These are phyloP conservation scores for Bradypodion ventrale DNA, from an alignment of 2,797 vertebrate species.

Conservation along the genomic window DNA sequence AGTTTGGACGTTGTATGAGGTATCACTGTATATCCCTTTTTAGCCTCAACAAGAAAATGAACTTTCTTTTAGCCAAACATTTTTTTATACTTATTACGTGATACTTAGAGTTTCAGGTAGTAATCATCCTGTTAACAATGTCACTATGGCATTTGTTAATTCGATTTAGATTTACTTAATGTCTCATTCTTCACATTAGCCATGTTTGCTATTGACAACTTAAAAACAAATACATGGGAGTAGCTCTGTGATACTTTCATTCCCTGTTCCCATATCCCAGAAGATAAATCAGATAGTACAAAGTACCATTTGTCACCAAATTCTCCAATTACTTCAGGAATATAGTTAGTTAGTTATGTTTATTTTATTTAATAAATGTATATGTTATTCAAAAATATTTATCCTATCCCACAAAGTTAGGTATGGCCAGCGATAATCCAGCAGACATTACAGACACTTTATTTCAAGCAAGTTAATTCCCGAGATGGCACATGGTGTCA, in stretches of 20 bases:
- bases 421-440: neutral
- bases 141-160: conserved; percentile 10
- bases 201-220: neutral
- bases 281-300: neutral
- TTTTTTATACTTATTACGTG: neutral
- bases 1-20: too few relatives aligned
- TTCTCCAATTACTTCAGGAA: neutral
- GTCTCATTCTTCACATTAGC: neutral
- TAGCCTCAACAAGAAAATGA: neutral
- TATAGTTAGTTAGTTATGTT: neutral
- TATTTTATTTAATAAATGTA: neutral
- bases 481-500: neutral
- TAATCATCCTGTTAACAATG: conserved; percentile 3
- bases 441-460: neutral
- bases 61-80: neutral
- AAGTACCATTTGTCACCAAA: neutral
- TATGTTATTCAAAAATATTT: neutral
- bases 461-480: neutral
- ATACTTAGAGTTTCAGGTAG: neutral
- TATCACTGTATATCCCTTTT: neutral
- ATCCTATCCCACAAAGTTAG: neutral
- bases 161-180: conserved; percentile 7
- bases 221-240: neutral
- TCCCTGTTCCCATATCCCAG: neutral
- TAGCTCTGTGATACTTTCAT: neutral